Evolutionary conservation across 64 coral and sea anemone species (phyloP), one percentile per base, ranked within the genome.

Genomic region (Montipora sp.): DNA sequence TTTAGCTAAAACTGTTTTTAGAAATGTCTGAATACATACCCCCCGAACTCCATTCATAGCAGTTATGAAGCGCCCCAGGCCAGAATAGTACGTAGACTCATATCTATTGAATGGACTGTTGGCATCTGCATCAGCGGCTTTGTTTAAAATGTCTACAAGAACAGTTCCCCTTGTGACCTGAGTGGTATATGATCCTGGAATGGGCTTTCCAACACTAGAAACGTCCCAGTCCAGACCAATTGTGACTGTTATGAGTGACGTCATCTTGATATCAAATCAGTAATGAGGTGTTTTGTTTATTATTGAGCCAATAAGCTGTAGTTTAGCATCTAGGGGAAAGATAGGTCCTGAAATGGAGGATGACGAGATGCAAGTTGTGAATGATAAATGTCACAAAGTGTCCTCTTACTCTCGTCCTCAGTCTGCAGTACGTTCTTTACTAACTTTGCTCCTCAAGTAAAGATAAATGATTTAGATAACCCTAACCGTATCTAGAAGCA

Each of bases 131-230:
- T 83, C 23, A 21, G 79, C 79, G 14, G 57, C 53, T 43, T 63
- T 81, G 53, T 81, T 81, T 23, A 81, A 12, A 1, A 81, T 43
- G 50, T 81, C 79, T 11, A 60, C 20, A 36, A 81, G 79, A 81
- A 60, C 3, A 3, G 53, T 61, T 5, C 55, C 79, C 0, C 63
- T 14, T 2, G 79, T 2, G 15, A 81, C 79, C 24, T 83, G 12
- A 4, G 81, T 83, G 43, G 59, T 83, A 59, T 68, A 67, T 18
- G 81, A 15, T 19, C 24, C 45, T 8, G 81, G 81, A 43, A 83
- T 83, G 5, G 81, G 81, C 47, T 83, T 83, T 10, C 60, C 81
- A 16, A 47, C 58, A 11, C 11, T 66, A 1, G 23, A 47, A 0
- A 67, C 27, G 44, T 83, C 19, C 81, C 81, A 83, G 27, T 83